Evolutionary conservation across 2,113 vertebrate species (phyloP).

Genomic region (Ophiodon elongatus): DNA sequence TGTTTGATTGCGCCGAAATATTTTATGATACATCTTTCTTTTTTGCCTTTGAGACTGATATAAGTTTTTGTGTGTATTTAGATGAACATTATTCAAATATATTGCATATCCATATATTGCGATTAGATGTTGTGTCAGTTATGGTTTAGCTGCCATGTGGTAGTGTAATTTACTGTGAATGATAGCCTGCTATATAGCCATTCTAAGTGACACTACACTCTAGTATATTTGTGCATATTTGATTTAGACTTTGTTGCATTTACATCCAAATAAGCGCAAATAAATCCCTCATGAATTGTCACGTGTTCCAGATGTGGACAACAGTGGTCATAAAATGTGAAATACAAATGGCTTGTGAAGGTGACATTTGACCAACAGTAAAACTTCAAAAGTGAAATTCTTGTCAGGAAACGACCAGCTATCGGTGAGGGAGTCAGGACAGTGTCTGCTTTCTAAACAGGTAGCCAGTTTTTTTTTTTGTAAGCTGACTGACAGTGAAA

Average conservation of each 20-base stretch:
- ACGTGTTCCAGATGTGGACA: slow-evolving; percentile 17
- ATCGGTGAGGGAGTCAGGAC: slow-evolving; percentile 33
- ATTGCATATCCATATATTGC: background rate
- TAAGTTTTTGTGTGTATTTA: background rate
- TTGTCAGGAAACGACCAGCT: slow-evolving; percentile 31
- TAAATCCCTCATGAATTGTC: background rate
- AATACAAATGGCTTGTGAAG: background rate
- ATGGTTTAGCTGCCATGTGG: background rate
- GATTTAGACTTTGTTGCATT: background rate
- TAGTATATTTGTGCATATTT: background rate
- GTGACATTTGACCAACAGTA: slow-evolving; percentile 43
- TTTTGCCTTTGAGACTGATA: background rate
- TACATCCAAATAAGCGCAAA: background rate
- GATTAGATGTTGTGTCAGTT: background rate
- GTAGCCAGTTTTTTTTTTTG: slow-evolving; percentile 46
- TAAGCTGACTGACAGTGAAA: slow-evolving; percentile 48
- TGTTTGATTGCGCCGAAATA: background rate
- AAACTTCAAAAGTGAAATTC: slow-evolving; percentile 39
- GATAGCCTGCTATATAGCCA: background rate
- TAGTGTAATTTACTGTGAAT: background rate
- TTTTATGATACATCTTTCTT: background rate
- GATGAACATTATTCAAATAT: background rate
- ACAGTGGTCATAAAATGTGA: slow-evolving; percentile 1
- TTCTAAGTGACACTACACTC: background rate
- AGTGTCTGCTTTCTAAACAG: slow-evolving; percentile 24